Percentiles rank a stretch among this genome's conserved stretches.
Conservation (phyloP, 2,113 vertebrate genomes). For the Cercocebus atys region DNA sequence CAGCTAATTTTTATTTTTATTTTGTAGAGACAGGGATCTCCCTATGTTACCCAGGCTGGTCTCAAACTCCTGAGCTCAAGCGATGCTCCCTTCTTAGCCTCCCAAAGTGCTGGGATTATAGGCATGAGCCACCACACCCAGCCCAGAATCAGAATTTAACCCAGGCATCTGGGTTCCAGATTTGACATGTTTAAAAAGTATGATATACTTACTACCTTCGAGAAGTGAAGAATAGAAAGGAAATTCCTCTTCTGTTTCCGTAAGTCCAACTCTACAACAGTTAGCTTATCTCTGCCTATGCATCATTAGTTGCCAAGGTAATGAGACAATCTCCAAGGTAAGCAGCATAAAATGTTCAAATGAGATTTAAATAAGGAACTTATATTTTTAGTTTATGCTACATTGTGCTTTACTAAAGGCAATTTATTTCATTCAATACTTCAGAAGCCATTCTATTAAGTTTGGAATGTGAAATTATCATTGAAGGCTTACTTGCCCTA, state of each 20-base stretch:
- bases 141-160: constrained; percentile 38
- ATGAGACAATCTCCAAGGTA: constrained; percentile 16
- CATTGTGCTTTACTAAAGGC: neutral
- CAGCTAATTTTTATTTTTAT: too few relatives aligned
- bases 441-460: constrained; percentile 14
- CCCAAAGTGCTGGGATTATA: too few relatives aligned
- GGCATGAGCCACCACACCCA: too few relatives aligned
- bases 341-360: constrained; percentile 23
- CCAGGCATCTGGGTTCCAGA: constrained; percentile 4
- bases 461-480: constrained; percentile 4
- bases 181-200: neutral
- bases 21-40: too few relatives aligned
- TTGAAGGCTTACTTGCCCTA: neutral
- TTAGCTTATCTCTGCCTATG: constrained; percentile 28
- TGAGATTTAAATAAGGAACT: constrained; percentile 34
- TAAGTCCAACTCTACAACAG: neutral
- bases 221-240: neutral
- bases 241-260: neutral
- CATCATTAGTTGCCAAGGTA: constrained; percentile 18
- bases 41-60: too few relatives aligned
- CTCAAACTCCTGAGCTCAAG: too few relatives aligned
- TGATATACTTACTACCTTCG: neutral
- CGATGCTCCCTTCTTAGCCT: too few relatives aligned
- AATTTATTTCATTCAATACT: constrained; percentile 35
- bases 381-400: constrained; percentile 27